These are phyloP conservation scores for Nemapogon koenigi DNA, from an alignment of 2,888 invertebrate genomes.

Conservation along the genomic window DNA sequence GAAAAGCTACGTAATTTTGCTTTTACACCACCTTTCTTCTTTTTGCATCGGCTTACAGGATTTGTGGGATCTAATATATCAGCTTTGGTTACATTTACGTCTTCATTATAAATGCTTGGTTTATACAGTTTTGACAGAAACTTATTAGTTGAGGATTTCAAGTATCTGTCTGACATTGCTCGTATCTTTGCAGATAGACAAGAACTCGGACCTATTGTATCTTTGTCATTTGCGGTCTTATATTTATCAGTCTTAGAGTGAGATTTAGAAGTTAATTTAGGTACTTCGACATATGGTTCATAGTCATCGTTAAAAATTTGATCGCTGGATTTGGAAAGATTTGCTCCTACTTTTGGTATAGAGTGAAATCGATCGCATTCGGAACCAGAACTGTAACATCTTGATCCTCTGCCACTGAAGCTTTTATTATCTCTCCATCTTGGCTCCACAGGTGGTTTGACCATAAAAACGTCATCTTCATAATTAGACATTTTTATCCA, in stretches of 20 bases:
- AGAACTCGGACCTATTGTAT: conserved; percentile 59
- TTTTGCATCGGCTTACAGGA: conserved; percentile 37
- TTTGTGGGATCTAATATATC: conserved; percentile 35
- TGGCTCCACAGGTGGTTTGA: conserved; percentile 40
- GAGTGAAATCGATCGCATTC: conserved; percentile 56
- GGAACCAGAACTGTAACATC: conserved; percentile 59
- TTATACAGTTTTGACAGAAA: conserved; percentile 73
- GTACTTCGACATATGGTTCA: conserved; percentile 36
- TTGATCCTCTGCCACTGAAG: conserved; percentile 42
- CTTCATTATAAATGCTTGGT: conserved; percentile 42
- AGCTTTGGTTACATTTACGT: conserved; percentile 29
- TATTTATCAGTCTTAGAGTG: conserved; percentile 57
- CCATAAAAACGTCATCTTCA: conserved; percentile 53
- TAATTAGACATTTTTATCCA: conserved; percentile 56
- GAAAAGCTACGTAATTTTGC: conserved; percentile 74
- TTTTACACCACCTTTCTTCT: conserved; percentile 48
- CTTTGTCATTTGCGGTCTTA: conserved; percentile 50
- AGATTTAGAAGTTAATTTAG: conserved; percentile 33
- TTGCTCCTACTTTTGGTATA: conserved; percentile 47
- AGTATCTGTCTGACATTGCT: conserved; percentile 76
- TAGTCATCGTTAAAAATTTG: conserved; percentile 61
- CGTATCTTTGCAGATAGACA: conserved; percentile 74
- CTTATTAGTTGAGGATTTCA: conserved; percentile 72
- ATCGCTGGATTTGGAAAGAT: conserved; percentile 59
- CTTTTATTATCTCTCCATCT: conserved; percentile 48